Conservation (phyloP, 2,888 invertebrate genomes). For the Rhodophaea formosa region DNA sequence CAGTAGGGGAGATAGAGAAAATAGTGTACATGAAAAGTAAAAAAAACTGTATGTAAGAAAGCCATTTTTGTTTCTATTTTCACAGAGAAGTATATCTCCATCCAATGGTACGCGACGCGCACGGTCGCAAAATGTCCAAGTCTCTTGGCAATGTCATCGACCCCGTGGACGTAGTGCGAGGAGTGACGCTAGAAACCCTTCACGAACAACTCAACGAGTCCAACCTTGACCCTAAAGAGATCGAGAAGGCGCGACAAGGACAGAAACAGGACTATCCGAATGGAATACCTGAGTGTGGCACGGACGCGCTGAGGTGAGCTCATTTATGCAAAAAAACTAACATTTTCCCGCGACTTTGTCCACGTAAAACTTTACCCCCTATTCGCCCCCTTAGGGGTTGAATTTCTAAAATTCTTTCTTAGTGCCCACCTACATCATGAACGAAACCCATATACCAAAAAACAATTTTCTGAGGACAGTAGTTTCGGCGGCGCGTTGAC, state of each 20-base stretch:
- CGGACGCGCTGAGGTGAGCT: constrained; percentile 92
- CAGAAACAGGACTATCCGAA: constrained; percentile 90
- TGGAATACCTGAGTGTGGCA: constrained; percentile 98
- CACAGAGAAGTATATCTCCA: constrained; percentile 93
- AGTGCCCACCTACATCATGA: too few relatives aligned
- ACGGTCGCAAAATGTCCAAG: constrained; percentile 99
- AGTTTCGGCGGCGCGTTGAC: too few relatives aligned
- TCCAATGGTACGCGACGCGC: constrained; percentile 98
- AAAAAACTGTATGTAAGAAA: too few relatives aligned
- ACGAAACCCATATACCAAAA: too few relatives aligned
- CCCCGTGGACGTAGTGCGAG: constrained; percentile 96
- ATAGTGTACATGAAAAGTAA: too few relatives aligned
- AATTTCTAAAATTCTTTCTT: too few relatives aligned
- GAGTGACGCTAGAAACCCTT: constrained; percentile 90
- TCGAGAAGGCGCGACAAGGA: constrained; percentile 86
- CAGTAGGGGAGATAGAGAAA: too few relatives aligned
- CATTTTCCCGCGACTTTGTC: too few relatives aligned
- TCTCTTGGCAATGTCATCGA: constrained; percentile 99
- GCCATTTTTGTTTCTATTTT: constrained; percentile 20
- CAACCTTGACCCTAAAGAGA: constrained; percentile 93
- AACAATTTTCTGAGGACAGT: too few relatives aligned
- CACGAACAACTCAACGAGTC: constrained; percentile 87
- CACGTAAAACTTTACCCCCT: too few relatives aligned
- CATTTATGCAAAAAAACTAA: too few relatives aligned
- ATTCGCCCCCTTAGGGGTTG: too few relatives aligned